Evolutionary conservation across 2,888 invertebrate species (phyloP).

Genomic region (Dione juno): DNA sequence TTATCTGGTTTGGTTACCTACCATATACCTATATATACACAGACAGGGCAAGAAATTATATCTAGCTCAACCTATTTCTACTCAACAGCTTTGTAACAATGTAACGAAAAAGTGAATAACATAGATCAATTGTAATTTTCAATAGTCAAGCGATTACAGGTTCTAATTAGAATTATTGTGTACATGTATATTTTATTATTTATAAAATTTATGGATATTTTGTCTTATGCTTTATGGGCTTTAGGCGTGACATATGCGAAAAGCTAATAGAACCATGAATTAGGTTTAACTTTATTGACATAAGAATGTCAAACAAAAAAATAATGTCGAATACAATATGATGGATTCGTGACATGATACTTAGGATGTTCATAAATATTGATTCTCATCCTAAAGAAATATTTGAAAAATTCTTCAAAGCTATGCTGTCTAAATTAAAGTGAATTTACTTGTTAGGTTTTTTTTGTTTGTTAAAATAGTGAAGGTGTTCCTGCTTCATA

Average conservation of each 20-base stretch:
- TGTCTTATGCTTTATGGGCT: neutral
- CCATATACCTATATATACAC: too few relatives aligned
- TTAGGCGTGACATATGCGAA: neutral
- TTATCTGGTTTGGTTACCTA: too few relatives aligned
- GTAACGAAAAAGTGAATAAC: too few relatives aligned
- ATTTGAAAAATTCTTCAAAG: slow-evolving; percentile 1
- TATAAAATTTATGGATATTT: neutral
- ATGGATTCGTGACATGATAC: slow-evolving; percentile 12
- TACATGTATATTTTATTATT: too few relatives aligned
- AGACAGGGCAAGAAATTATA: too few relatives aligned
- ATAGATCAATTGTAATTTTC: too few relatives aligned
- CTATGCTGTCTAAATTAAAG: neutral
- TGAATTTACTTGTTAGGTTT: slow-evolving; percentile 1
- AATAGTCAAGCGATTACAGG: too few relatives aligned
- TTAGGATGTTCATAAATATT: slow-evolving; percentile 13
- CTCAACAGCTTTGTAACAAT: too few relatives aligned
- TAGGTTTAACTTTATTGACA: slow-evolving; percentile 4
- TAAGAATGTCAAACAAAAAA: slow-evolving; percentile 25
- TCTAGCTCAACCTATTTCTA: too few relatives aligned
- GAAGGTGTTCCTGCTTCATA: neutral
- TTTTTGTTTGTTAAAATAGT: slow-evolving; percentile 13
- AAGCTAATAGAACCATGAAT: neutral
- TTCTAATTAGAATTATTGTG: too few relatives aligned
- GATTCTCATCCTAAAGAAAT: slow-evolving; percentile 21
- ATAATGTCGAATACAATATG: neutral